Evolutionary conservation across 2,113 vertebrate genomes (phyloP), one percentile per base, ranked within the genome.

Genomic region (Tamias sibiricus): DNA sequence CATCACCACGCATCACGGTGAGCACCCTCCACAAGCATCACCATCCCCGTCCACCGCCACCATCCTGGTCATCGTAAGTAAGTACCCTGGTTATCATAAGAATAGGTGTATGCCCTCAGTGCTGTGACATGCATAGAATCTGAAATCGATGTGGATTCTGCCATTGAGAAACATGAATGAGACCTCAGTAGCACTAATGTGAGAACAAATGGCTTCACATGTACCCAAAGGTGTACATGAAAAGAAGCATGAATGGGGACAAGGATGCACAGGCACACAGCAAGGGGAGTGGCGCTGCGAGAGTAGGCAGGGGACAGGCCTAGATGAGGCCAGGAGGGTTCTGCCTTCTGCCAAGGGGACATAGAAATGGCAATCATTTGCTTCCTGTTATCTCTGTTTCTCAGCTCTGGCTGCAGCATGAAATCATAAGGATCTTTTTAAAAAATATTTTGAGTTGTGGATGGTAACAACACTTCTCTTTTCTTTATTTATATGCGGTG

Each of bases 181-280:
- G 72, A 69, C 26, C 68, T 68, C 32, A 28, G 0, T 0, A 26
- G 20, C 1, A 19, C 52, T 14, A 28, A 40, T 37, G 7, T 0
- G 40, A 86, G 88, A 37, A 44, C 19, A 40, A n/a, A 11, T 0
- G 14, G 64, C 17, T 22, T 28, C 62, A 66, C 42, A 4, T 0
- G 16, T 0, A 13, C 52, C 19, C 47, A 26, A 77, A 77, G 1
- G 64, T 1, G 22, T 44, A 35, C 49, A 22, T 7, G 4, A 5
- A 44, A 52, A 52, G 30, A 42, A 64, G 59, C 30, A 9, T 17
- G 68, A 17, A 6, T 40, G 0, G 2, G 10, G 35, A 9, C 1
- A 0, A 4, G 32, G 28, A 24, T 0, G 6, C 2, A 17, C 44
- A 6, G 0, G 0, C 0, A 32, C 4, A 5, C n/a, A 44, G 52